phyloP scores from a whole-genome alignment of 2,797 vertebrate genomes.

The Furcifer pardalis region DNA sequence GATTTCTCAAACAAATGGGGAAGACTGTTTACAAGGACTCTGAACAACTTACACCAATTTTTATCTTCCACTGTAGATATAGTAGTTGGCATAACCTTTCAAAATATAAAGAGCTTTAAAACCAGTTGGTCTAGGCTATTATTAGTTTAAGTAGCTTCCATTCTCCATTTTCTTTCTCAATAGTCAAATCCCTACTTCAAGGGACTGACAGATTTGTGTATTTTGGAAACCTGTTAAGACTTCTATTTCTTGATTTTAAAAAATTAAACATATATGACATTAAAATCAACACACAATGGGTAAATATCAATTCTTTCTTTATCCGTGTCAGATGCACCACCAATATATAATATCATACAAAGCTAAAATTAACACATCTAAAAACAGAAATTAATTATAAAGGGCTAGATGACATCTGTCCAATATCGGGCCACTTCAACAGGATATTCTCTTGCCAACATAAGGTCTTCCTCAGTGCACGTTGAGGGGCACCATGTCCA shows the following conservation, averaged over 20 bases:
- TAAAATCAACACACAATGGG: neutral
- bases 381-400: too few species aligned
- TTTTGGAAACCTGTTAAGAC: neutral
- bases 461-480: too few species aligned
- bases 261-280: neutral
- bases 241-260: neutral
- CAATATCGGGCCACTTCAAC: too few species aligned
- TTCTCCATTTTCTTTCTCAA: neutral
- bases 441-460: too few species aligned
- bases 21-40: neutral
- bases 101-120: neutral
- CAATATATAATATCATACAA: too few species aligned
- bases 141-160: neutral
- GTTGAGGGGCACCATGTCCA: too few species aligned
- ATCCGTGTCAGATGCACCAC: too few species aligned
- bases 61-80: neutral
- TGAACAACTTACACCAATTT: neutral
- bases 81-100: neutral
- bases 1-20: neutral
- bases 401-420: too few species aligned
- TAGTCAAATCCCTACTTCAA: neutral
- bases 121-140: neutral
- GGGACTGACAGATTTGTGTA: neutral
- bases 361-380: too few species aligned
- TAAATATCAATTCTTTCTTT: too few species aligned